Conservation (phyloP, 2,113 vertebrate genomes). For the Nyctereutes procyonoides region DNA sequence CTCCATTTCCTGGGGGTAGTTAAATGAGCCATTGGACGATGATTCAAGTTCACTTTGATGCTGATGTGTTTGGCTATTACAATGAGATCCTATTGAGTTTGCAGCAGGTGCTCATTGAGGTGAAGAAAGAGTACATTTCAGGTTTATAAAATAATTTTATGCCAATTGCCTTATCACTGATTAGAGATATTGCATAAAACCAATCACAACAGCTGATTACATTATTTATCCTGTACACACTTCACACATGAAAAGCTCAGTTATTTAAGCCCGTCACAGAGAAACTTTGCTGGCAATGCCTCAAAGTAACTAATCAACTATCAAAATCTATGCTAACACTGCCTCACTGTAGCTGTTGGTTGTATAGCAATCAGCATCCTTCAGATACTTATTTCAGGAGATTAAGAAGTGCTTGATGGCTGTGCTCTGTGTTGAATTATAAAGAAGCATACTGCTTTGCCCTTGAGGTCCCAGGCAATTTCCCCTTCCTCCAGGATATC, state of each 20-base stretch:
- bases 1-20: background rate
- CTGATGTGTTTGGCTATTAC: background rate
- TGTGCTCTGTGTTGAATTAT: background rate
- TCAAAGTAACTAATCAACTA: constrained; percentile 16
- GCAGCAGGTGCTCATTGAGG: background rate
- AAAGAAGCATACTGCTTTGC: background rate
- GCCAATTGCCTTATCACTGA: background rate
- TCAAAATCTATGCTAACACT: background rate
- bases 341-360: background rate
- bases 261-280: constrained; percentile 23
- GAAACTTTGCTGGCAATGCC: constrained; percentile 35
- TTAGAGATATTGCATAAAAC: background rate
- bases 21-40: background rate
- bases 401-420: background rate
- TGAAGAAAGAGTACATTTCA: background rate
- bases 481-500: background rate
- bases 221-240: constrained; percentile 9
- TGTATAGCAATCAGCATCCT: background rate
- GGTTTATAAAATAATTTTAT: constrained; percentile 34
- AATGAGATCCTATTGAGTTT: constrained; percentile 13
- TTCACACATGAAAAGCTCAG: background rate
- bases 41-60: background rate
- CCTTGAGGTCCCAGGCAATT: background rate
- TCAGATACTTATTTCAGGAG: background rate
- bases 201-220: constrained; percentile 15